Percentiles rank a stretch among this genome's conserved stretches.
Conservation (phyloP, 1,140 invertebrate species). For the Polypedilum pembai region DNA sequence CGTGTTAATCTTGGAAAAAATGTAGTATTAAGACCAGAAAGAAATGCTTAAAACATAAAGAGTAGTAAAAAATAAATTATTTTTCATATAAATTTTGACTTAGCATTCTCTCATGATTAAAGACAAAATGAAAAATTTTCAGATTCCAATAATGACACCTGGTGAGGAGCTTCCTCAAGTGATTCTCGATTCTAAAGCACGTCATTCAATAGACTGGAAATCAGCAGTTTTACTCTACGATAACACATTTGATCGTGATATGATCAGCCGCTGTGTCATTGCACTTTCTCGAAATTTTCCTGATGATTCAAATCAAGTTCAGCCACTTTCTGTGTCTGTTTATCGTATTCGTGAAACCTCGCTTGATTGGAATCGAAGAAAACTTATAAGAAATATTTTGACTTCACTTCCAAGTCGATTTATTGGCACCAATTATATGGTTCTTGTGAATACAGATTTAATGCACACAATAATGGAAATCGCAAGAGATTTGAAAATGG, state of each 20-base stretch:
- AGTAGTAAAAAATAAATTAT: too few relatives aligned
- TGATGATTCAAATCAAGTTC: constrained; percentile 40
- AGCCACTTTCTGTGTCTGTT: constrained; percentile 48
- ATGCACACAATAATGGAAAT: constrained; percentile 55
- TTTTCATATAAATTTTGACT: too few relatives aligned
- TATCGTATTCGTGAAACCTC: constrained; percentile 49
- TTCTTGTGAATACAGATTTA: constrained; percentile 45
- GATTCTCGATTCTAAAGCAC: constrained; percentile 59
- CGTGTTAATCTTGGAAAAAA: too few relatives aligned
- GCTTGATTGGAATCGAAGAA: constrained; percentile 45
- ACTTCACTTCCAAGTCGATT: constrained; percentile 46
- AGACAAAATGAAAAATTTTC: too few relatives aligned
- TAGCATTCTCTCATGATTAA: too few relatives aligned
- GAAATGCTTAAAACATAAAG: too few relatives aligned
- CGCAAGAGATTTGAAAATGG: constrained; percentile 56
- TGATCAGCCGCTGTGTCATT: constrained; percentile 51
- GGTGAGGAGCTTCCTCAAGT: constrained; percentile 67
- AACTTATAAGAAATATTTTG: constrained; percentile 47
- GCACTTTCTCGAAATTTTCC: constrained; percentile 45
- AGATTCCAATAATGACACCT: constrained; percentile 53
- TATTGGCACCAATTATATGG: constrained; percentile 47
- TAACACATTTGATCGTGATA: constrained; percentile 51
- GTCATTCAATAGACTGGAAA: constrained; percentile 57
- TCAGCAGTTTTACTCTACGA: constrained; percentile 62
- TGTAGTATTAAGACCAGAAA: too few relatives aligned